phyloP scores from a whole-genome alignment of 2,113 vertebrate species.

The Nesogale talazaci region DNA sequence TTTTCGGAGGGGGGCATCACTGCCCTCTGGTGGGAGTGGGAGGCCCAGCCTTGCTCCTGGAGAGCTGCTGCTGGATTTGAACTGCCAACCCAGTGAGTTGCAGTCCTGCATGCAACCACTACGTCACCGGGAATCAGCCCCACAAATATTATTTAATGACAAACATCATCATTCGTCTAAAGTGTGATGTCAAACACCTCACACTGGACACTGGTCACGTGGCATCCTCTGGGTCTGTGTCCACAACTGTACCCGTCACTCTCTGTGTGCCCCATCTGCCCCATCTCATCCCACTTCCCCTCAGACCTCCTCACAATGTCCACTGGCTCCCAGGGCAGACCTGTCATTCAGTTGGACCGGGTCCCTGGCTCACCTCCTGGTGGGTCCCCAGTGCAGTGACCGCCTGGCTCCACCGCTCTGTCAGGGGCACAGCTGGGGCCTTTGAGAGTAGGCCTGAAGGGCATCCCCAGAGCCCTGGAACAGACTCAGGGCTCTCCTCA shows the following conservation, averaged over 20 bases:
- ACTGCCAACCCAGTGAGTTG: too few relatives aligned
- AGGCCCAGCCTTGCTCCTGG: too few relatives aligned
- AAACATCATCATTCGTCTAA: not conserved
- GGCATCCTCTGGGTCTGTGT: too few relatives aligned
- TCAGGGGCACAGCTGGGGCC: not conserved
- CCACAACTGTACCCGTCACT: too few relatives aligned
- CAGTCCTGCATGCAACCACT: too few relatives aligned
- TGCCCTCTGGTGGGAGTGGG: too few relatives aligned
- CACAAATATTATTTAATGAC: not conserved
- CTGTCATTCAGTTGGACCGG: too few relatives aligned
- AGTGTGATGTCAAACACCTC: not conserved
- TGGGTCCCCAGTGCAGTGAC: not conserved
- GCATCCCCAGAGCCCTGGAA: not conserved
- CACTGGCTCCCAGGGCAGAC: not conserved
- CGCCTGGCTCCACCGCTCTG: not conserved
- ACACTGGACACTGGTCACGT: not conserved
- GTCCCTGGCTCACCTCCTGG: too few relatives aligned
- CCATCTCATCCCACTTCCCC: not conserved
- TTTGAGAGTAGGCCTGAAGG: not conserved
- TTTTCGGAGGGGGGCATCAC: too few relatives aligned
- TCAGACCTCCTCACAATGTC: not conserved
- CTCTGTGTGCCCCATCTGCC: not conserved
- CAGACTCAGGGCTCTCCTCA: not conserved
- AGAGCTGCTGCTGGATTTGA: too few relatives aligned
- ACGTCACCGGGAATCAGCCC: too few relatives aligned